Conservation (phyloP, 2,113 vertebrate species). For the Cochlearius cochlearius region DNA sequence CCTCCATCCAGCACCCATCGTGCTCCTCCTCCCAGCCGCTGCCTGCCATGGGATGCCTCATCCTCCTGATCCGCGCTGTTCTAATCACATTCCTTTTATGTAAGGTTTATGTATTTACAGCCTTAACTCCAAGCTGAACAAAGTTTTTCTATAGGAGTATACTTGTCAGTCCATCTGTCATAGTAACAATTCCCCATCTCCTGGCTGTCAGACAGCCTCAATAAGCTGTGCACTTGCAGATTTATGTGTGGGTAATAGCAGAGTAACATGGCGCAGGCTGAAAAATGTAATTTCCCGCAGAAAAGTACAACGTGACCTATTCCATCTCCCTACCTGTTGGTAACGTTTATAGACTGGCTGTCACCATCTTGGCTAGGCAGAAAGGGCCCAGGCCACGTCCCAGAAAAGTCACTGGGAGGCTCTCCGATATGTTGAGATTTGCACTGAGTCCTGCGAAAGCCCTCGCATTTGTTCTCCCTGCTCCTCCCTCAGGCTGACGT, state of each 20-base stretch:
- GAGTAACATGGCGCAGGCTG: not conserved
- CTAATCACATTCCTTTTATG: not conserved
- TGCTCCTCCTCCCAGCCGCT: not conserved
- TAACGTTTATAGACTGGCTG: not conserved
- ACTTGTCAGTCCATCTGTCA: conserved; percentile 52
- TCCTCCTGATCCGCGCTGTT: not conserved
- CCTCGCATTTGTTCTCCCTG: not conserved
- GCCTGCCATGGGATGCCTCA: not conserved
- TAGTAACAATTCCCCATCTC: not conserved
- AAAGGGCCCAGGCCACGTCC: not conserved
- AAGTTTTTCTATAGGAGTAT: conserved; percentile 15
- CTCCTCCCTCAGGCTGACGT: not conserved
- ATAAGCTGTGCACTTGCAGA: not conserved
- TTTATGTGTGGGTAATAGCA: conserved; percentile 23
- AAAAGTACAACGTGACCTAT: not conserved
- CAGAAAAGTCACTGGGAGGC: not conserved
- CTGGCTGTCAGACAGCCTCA: not conserved
- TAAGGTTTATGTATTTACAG: conserved; percentile 21
- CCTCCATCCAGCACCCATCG: not conserved
- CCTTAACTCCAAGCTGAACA: not conserved
- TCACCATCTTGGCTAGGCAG: not conserved
- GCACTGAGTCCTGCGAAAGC: not conserved
- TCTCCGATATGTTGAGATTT: not conserved
- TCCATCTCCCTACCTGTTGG: not conserved
- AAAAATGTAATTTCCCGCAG: conserved; percentile 5